phyloP scores from a whole-genome alignment of 1,140 invertebrate species.

The Scaptomyza pallida region DNA sequence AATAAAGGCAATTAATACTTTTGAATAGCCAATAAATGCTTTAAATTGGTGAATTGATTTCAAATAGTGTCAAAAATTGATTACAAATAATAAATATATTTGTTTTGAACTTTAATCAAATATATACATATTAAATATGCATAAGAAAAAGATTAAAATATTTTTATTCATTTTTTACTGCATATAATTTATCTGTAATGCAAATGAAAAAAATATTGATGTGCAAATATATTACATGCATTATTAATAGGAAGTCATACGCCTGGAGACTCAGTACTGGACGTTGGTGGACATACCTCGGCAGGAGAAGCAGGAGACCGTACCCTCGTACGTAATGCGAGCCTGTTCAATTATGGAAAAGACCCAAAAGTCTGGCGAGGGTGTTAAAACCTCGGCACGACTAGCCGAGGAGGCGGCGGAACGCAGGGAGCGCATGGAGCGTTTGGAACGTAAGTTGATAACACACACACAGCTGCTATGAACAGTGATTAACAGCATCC shows the following conservation, averaged over 20 bases:
- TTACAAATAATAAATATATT: too few relatives aligned
- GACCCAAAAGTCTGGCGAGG: constrained; percentile 93
- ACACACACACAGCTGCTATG: constrained; percentile 4
- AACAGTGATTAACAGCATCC: constrained; percentile 20
- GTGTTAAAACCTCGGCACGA: constrained; percentile 93
- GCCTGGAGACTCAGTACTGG: constrained; percentile 97
- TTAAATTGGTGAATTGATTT: too few relatives aligned
- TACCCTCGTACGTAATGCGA: constrained; percentile 94
- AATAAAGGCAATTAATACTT: too few relatives aligned
- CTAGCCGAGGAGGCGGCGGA: constrained; percentile 93
- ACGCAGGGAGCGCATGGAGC: constrained; percentile 91
- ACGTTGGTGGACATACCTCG: constrained; percentile 95
- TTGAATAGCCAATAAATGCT: too few relatives aligned
- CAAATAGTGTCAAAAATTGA: too few relatives aligned
- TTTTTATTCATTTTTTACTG: background rate
- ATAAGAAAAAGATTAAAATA: too few relatives aligned
- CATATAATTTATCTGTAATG: background rate
- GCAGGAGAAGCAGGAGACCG: constrained; percentile 95
- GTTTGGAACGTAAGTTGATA: constrained; percentile 89
- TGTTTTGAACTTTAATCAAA: too few relatives aligned
- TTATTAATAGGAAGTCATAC: constrained; percentile 91
- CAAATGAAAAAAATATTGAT: background rate
- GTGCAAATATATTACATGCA: constrained; percentile 58
- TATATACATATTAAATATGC: too few relatives aligned
- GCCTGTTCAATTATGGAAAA: constrained; percentile 96